Conservation (phyloP, 2,888 invertebrate species). For the Metopia argyrocephala region DNA sequence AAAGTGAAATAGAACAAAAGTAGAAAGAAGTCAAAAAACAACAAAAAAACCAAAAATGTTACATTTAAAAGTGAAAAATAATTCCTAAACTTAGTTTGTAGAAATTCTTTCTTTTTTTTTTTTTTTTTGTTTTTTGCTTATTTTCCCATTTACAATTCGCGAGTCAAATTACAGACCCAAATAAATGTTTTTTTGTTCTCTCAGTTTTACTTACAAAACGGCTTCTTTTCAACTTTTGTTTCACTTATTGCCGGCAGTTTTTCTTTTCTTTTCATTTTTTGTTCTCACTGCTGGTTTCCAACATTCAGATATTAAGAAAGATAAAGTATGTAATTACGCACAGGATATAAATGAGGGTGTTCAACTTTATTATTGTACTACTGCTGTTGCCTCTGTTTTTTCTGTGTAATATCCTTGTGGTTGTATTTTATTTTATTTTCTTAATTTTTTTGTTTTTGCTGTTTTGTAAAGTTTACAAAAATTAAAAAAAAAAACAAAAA, state of each 20-base stretch:
- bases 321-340: slow-evolving; percentile 57
- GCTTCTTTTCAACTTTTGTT: slow-evolving; percentile 16
- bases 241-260: slow-evolving; percentile 11
- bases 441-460: not conserved
- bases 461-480: slow-evolving; percentile 15
- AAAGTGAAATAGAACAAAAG: not conserved
- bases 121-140: slow-evolving; percentile 14
- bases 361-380: slow-evolving; percentile 55
- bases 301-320: slow-evolving; percentile 29
- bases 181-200: slow-evolving; percentile 18
- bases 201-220: slow-evolving; percentile 9
- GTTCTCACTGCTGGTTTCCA: not conserved
- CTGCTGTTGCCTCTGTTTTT: not conserved
- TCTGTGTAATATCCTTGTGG: not conserved
- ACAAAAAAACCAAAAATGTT: not conserved
- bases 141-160: not conserved
- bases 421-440: not conserved
- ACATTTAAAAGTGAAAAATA: slow-evolving; percentile 22
- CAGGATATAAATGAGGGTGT: slow-evolving; percentile 62
- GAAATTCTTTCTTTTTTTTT: slow-evolving; percentile 43
- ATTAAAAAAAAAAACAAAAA: no score
- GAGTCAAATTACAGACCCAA: slow-evolving; percentile 51
- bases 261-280: slow-evolving; percentile 6
- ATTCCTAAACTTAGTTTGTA: slow-evolving; percentile 59
- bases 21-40: not conserved